Conservation (phyloP, 2,888 invertebrate species). For the Drosophila mimica region DNA sequence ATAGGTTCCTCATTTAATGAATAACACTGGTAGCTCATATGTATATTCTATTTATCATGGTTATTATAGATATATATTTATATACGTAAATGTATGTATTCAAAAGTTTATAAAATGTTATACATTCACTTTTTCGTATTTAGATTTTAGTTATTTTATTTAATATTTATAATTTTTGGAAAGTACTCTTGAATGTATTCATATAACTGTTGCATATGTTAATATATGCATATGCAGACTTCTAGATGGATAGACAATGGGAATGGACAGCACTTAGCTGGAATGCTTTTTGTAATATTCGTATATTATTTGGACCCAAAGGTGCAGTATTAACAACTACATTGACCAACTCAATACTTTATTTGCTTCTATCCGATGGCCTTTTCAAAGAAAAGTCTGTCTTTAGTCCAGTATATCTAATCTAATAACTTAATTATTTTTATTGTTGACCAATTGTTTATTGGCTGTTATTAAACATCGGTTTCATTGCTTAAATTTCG, state of each 20-base stretch:
- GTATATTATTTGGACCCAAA: conserved; percentile 67
- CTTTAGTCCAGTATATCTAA: conserved; percentile 7
- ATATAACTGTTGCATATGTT: conserved; percentile 27
- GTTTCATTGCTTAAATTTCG: conserved; percentile 81
- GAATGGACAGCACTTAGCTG: conserved; percentile 52
- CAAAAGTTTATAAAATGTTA: conserved; percentile 20
- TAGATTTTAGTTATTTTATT: conserved; percentile 18
- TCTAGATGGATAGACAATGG: conserved; percentile 49
- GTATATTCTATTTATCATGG: conserved; percentile 1
- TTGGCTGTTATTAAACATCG: conserved; percentile 79
- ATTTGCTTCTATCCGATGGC: neutral
- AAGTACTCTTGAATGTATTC: conserved; percentile 21
- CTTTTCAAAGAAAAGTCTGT: conserved; percentile 5
- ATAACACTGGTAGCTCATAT: conserved; percentile 2
- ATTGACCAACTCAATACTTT: conserved; percentile 10
- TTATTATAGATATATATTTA: neutral
- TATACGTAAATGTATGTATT: conserved; percentile 2
- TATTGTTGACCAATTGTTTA: neutral
- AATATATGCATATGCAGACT: conserved; percentile 11
- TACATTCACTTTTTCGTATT: conserved; percentile 7
- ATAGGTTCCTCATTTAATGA: neutral
- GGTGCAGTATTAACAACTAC: conserved; percentile 49
- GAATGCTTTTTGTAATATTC: conserved; percentile 46
- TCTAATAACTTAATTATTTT: conserved; percentile 6
- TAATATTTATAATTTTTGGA: conserved; percentile 24